Percentiles rank a stretch among this genome's conserved stretches.
These are phyloP conservation scores for Styela clava DNA, from an alignment of 23 tunicate genomes.

Conservation along the genomic window DNA sequence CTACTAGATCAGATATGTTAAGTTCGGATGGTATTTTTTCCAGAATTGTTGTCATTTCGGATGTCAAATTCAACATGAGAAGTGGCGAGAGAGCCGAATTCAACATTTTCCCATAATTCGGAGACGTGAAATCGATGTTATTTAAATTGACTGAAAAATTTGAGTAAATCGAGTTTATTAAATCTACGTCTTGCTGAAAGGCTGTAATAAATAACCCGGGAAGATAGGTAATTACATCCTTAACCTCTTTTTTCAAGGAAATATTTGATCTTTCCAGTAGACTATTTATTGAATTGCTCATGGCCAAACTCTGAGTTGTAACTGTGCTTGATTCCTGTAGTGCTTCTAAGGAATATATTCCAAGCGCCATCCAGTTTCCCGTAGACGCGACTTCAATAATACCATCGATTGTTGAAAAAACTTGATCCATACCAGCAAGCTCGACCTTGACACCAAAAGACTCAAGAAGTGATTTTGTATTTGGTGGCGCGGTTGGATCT, in stretches of 20 bases:
- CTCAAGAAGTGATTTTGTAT: not conserved
- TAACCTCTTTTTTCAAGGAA: not conserved
- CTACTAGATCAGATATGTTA: not conserved
- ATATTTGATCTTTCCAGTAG: not conserved
- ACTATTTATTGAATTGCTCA: not conserved
- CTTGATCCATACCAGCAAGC: not conserved
- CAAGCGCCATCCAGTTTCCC: not conserved
- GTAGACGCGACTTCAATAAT: not conserved
- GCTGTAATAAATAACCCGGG: slow-evolving; percentile 8
- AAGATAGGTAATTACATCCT: not conserved
- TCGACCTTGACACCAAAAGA: not conserved
- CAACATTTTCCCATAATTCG: not conserved
- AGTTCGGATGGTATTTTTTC: not conserved
- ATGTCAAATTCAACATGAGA: not conserved
- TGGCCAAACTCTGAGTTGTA: not conserved
- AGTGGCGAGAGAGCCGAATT: not conserved
- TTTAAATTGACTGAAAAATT: slow-evolving; percentile 9
- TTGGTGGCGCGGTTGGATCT: not conserved
- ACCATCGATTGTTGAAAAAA: not conserved
- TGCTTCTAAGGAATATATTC: not conserved
- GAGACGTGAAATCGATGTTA: not conserved
- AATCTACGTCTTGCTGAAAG: not conserved
- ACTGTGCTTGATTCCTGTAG: not conserved
- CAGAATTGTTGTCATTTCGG: not conserved
- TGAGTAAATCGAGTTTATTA: not conserved